Conservation (phyloP, 2,797 vertebrate species). For the Lagodon rhomboides region DNA sequence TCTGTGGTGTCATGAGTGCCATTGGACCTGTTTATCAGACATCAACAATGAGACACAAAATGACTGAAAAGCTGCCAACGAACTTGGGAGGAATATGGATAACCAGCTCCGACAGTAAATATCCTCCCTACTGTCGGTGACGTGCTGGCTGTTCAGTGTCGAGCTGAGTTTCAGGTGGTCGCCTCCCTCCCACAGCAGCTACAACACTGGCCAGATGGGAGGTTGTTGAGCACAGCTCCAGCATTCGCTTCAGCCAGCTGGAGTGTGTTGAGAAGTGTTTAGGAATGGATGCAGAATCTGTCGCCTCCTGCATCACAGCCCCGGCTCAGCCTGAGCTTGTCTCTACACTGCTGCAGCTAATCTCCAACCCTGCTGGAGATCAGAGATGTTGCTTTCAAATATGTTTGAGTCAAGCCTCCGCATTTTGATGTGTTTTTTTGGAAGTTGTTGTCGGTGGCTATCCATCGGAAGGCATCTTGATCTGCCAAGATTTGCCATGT, state of each 20-base stretch:
- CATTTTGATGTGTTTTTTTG: not conserved
- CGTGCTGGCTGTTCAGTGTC: not conserved
- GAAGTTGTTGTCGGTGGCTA: not conserved
- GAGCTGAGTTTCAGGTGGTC: slow-evolving; percentile 21
- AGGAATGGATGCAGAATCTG: slow-evolving; percentile 33
- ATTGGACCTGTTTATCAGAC: not conserved
- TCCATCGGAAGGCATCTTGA: not conserved
- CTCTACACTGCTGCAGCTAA: slow-evolving; percentile 19
- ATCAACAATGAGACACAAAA: slow-evolving; percentile 1
- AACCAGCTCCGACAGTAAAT: not conserved
- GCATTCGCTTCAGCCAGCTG: slow-evolving; percentile 28
- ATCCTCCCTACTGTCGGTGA: not conserved
- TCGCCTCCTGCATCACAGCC: slow-evolving; percentile 13
- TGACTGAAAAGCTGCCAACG: not conserved
- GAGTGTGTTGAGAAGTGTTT: slow-evolving; percentile 33
- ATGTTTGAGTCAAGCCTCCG: not conserved
- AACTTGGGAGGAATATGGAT: not conserved
- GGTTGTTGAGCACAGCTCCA: slow-evolving; percentile 7
- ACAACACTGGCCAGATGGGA: slow-evolving; percentile 34
- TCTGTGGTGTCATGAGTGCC: not conserved
- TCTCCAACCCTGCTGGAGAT: slow-evolving; percentile 21
- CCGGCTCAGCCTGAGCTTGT: slow-evolving; percentile 15
- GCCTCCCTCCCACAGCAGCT: not conserved
- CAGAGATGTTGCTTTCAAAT: slow-evolving; percentile 14
- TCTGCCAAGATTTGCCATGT: not conserved